Evolutionary conservation across 37 sponge, comb jelly and placozoan species (phyloP).

Genomic region (Tethya wilhelma): DNA sequence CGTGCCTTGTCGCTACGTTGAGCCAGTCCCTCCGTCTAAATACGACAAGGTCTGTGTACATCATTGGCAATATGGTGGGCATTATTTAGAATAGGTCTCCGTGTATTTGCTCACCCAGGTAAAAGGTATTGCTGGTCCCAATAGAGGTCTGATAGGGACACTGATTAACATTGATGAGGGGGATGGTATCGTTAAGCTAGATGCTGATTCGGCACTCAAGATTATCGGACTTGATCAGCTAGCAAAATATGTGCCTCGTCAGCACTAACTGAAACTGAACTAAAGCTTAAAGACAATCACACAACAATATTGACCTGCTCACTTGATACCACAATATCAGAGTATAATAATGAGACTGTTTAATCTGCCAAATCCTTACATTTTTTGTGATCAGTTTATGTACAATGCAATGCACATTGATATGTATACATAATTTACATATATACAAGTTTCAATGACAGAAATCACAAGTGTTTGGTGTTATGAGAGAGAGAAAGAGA

Average conservation of each 20-base stretch:
- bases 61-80: neutral
- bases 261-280: too few relatives aligned
- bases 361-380: neutral
- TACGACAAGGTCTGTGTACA: slow-evolving; percentile 72
- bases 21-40: slow-evolving; percentile 78
- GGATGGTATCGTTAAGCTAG: slow-evolving; percentile 92
- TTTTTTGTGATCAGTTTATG: neutral
- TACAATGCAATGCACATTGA: too few relatives aligned
- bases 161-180: slow-evolving; percentile 94
- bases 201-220: slow-evolving; percentile 76
- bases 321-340: neutral
- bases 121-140: slow-evolving; percentile 71
- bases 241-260: slow-evolving; percentile 75
- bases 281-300: neutral
- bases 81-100: too few relatives aligned
- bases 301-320: neutral
- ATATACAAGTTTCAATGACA: too few relatives aligned
- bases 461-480: too few relatives aligned
- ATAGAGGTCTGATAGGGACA: slow-evolving; percentile 69
- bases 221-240: slow-evolving; percentile 80
- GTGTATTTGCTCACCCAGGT: slow-evolving; percentile 62
- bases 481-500: too few relatives aligned
- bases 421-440: too few relatives aligned
- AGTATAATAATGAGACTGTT: neutral
- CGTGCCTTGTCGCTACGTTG: slow-evolving; percentile 69